Percentiles rank a stretch among this genome's conserved stretches.
Conservation (phyloP, 2,797 vertebrate genomes). For the Gymnocypris eckloni region DNA sequence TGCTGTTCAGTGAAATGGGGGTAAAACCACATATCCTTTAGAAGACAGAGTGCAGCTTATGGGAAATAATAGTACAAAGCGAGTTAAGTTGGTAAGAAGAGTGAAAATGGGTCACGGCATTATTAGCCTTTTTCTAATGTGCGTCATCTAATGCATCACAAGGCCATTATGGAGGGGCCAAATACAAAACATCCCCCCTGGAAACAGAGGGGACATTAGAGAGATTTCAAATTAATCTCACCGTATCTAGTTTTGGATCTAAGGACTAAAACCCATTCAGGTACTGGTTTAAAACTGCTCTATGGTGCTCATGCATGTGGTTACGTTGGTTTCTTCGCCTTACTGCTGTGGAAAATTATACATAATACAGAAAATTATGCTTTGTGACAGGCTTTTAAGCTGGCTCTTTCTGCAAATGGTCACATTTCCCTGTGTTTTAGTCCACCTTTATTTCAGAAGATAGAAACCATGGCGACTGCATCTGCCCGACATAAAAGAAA, state of each 20-base stretch:
- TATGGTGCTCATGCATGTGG: not conserved
- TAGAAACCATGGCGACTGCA: conserved; percentile 35
- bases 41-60: conserved; percentile 11
- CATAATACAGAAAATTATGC: conserved; percentile 13
- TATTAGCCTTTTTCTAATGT: conserved; percentile 51
- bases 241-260: not conserved
- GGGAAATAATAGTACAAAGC: conserved; percentile 28
- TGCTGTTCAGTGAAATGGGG: not conserved
- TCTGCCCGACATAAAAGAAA: not conserved
- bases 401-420: conserved; percentile 7
- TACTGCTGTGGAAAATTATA: conserved; percentile 17
- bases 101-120: conserved; percentile 49
- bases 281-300: conserved; percentile 5
- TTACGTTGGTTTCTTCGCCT: not conserved
- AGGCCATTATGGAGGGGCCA: conserved; percentile 23
- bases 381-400: conserved; percentile 29
- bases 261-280: not conserved
- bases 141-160: conserved; percentile 38
- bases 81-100: conserved; percentile 20
- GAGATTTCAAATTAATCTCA: conserved; percentile 11
- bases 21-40: conserved; percentile 11
- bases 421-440: conserved; percentile 8
- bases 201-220: conserved; percentile 25
- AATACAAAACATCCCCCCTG: conserved; percentile 30
- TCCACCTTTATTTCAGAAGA: conserved; percentile 2